Evolutionary conservation across 2,113 vertebrate species (phyloP).

Genomic region (Bubalus kerabau): DNA sequence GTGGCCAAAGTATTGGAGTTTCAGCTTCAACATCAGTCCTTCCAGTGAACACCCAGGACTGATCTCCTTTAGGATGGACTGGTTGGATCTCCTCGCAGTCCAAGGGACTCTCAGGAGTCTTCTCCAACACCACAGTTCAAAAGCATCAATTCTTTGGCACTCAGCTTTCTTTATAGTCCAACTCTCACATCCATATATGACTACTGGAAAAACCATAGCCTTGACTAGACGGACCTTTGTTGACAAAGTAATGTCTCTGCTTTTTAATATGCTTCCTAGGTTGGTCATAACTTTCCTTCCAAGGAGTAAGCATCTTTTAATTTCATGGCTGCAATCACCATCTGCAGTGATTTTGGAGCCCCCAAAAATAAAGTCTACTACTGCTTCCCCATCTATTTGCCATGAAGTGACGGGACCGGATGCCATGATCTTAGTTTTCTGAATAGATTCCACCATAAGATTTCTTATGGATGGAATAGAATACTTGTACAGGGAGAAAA

Average conservation of each 20-base stretch:
- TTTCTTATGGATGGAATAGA: neutral
- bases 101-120: neutral
- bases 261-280: neutral
- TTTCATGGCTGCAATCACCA: neutral
- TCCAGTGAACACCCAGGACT: neutral
- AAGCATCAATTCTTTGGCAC: rapidly evolving
- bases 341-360: neutral
- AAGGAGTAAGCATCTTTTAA: neutral
- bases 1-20: neutral
- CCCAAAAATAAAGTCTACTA: rapidly evolving
- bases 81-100: neutral
- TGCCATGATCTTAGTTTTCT: neutral
- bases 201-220: neutral
- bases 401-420: neutral
- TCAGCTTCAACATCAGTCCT: neutral
- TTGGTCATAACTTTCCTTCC: neutral
- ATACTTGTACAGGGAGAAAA: neutral
- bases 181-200: neutral
- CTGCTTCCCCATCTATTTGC: neutral
- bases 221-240: neutral
- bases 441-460: neutral
- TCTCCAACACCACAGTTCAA: neutral
- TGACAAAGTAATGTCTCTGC: neutral
- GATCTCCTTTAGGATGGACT: neutral
- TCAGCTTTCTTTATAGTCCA: neutral